Evolutionary conservation across 2,113 vertebrate species (phyloP).

Genomic region (Ophthalmotilapia sp.): DNA sequence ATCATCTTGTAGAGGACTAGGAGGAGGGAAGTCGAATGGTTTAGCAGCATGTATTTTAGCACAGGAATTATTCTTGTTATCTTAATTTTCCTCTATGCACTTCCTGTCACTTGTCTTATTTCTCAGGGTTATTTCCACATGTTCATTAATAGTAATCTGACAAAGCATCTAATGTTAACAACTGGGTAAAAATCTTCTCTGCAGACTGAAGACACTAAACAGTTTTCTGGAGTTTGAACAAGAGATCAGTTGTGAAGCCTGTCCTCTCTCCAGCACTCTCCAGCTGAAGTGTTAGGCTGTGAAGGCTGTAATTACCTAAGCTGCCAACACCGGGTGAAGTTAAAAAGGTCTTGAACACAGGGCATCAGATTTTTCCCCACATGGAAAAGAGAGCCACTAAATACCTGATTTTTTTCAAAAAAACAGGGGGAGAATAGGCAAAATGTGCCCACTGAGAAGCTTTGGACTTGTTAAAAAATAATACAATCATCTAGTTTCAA

Average conservation of each 20-base stretch:
- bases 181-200: neutral
- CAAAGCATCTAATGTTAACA: neutral
- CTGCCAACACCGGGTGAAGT: neutral
- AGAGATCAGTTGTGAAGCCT: neutral
- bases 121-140: neutral
- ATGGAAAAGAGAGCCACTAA: neutral
- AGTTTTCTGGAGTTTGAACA: neutral
- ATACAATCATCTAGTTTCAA: neutral
- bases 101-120: neutral
- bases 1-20: neutral
- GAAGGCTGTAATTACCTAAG: slow-evolving; percentile 1
- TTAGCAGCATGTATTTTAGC: too few species aligned
- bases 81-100: neutral
- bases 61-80: neutral
- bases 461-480: neutral
- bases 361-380: neutral
- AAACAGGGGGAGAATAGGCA: neutral
- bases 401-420: neutral
- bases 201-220: neutral
- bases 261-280: neutral
- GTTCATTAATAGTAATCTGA: neutral
- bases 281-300: neutral
- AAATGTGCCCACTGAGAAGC: neutral
- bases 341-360: neutral
- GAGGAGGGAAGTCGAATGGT: neutral